Conservation (phyloP, 92 coral and sea anemone genomes). For the Porites lobata region DNA sequence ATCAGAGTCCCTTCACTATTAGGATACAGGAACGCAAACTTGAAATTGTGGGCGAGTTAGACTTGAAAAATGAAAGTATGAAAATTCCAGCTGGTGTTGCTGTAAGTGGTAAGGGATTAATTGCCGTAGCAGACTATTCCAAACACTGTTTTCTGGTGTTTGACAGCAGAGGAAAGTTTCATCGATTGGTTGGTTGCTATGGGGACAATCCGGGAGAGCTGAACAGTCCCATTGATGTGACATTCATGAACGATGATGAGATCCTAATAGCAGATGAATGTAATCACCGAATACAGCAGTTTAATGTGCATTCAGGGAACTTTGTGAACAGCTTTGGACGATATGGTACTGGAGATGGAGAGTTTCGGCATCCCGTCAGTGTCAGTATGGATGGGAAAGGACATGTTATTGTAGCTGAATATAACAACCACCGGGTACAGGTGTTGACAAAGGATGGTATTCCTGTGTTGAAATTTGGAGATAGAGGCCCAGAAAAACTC, state of each 20-base stretch:
- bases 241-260: neutral
- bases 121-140: too few relatives aligned
- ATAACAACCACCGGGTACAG: neutral
- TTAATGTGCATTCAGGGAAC: too few relatives aligned
- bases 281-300: too few relatives aligned
- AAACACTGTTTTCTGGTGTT: too few relatives aligned
- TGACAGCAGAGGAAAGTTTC: too few relatives aligned
- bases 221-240: neutral
- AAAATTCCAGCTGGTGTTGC: slow-evolving; percentile 30
- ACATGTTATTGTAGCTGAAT: neutral
- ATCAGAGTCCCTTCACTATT: neutral
- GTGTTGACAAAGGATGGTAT: too few relatives aligned
- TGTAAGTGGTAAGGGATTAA: too few relatives aligned
- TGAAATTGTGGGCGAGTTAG: slow-evolving; percentile 4
- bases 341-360: too few relatives aligned
- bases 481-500: too few relatives aligned
- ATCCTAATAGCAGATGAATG: neutral
- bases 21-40: neutral
- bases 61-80: too few relatives aligned
- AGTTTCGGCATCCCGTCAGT: neutral
- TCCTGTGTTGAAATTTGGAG: too few relatives aligned
- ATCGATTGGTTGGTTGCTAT: neutral
- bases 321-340: too few relatives aligned
- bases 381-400: neutral
- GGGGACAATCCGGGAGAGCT: neutral